Evolutionary conservation across 2,797 vertebrate genomes (phyloP), one percentile per base, ranked within the genome.

Genomic region (Ctenochaetus hawaiiensis): DNA sequence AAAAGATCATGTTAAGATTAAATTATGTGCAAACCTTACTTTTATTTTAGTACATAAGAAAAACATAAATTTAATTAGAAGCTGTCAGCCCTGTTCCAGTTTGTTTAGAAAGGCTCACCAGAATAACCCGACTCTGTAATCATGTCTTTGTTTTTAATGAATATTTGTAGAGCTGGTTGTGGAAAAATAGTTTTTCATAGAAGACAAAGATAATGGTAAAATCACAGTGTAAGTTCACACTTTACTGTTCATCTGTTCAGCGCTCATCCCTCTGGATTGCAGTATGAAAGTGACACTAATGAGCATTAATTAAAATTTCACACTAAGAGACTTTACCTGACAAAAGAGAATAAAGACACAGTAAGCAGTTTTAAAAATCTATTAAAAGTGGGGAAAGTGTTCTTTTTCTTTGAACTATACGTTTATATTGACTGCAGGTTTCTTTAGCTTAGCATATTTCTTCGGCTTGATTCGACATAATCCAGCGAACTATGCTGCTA

Each of bases 301-400:
- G 44, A 81, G 49, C 52, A 17, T 68, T 76, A 58, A 82, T 87
- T 84, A 81, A 72, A 64, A 63, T 57, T 69, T 78, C 60, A 78
- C 78, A 79, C 59, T 17, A 2, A 49, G 18, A 57, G 17, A 60
- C 12, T 41, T 56, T 43, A 57, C 66, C 62, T 53, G 63, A 80
- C 44, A 82, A 22, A 44, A 44, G 3, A 10, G 45, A 34, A 30
- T 22, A 10, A 51, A 26, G 13, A 53, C 16, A 13, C 43, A 16
- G 41, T 26, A 10, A 67, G 34, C 23, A 8, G 45, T 63, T 78
- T 54, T 69, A 0, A 43, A 63, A 63, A 16, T 56, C 22, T 6
- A 37, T 11, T 34, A 63, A 53, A 14, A 59, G 0, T n/a, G 43
- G 34, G 18, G n/a, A 22, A 58, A 44, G 12, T 0, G 18, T 16